Evolutionary conservation across 2,888 invertebrate genomes (phyloP).

Genomic region (Synanthedon formicaeformis): DNA sequence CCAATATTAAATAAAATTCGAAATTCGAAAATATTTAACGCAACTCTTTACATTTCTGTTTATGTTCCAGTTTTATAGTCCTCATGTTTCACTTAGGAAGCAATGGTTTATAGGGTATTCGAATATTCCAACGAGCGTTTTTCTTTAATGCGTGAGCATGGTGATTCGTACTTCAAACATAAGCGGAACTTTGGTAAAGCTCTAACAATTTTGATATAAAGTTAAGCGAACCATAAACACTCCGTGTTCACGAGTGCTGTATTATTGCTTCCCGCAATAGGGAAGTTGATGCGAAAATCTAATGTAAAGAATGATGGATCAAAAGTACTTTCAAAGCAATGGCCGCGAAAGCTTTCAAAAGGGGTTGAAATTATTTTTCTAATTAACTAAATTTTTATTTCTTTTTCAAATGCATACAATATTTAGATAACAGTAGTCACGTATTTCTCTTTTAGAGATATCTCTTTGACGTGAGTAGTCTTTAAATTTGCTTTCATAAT

Average conservation of each 20-base stretch:
- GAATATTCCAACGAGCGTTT: neutral
- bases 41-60: conserved; percentile 11
- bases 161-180: conserved; percentile 23
- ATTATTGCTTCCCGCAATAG: neutral
- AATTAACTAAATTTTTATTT: no score
- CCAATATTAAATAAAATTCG: neutral
- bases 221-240: conserved; percentile 26
- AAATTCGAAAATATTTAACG: neutral
- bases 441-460: no score
- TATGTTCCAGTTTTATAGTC: neutral
- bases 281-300: conserved; percentile 3
- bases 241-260: neutral
- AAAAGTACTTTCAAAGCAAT: neutral
- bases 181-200: conserved; percentile 31
- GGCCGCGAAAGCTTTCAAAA: no score
- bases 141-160: conserved; percentile 5
- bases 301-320: conserved; percentile 1
- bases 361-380: no score
- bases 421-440: no score
- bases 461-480: no score
- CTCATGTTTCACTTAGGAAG: neutral
- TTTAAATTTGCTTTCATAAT: no score
- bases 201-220: conserved; percentile 34
- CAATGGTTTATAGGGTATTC: conserved; percentile 8
- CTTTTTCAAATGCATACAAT: no score